Percentiles rank a stretch among this genome's conserved stretches.
Conservation (phyloP, 2,888 invertebrate species). For the Kuschelorhynchus macadamiae region DNA sequence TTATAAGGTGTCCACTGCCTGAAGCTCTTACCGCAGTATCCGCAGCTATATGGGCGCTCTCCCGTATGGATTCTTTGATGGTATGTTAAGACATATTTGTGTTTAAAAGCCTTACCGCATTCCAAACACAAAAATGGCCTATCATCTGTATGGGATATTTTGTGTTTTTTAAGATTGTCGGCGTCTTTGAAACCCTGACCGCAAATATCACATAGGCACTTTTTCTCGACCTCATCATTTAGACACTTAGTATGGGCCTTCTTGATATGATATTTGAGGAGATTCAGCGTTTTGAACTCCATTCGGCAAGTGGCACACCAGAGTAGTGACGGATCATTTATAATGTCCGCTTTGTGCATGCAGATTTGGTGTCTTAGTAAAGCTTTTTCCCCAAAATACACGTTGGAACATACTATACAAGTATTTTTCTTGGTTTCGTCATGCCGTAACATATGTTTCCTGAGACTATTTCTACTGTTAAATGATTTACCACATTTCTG, state of each 20-base stretch:
- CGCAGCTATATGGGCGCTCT: slow-evolving; percentile 71
- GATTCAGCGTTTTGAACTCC: slow-evolving; percentile 39
- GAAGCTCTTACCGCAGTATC: slow-evolving; percentile 68
- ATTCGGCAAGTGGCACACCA: slow-evolving; percentile 40
- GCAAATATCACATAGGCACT: slow-evolving; percentile 57
- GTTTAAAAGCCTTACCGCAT: slow-evolving; percentile 58
- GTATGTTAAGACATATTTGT: slow-evolving; percentile 53
- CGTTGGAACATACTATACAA: slow-evolving; percentile 42
- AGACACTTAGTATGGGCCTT: slow-evolving; percentile 37
- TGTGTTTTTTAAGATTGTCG: slow-evolving; percentile 54
- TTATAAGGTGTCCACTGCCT: slow-evolving; percentile 56
- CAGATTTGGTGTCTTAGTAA: slow-evolving; percentile 38
- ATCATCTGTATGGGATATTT: slow-evolving; percentile 64
- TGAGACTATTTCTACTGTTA: slow-evolving; percentile 68
- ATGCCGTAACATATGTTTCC: slow-evolving; percentile 40
- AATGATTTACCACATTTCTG: slow-evolving; percentile 72
- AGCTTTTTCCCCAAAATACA: slow-evolving; percentile 33
- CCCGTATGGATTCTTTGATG: slow-evolving; percentile 73
- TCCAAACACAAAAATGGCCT: slow-evolving; percentile 70
- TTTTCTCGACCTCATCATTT: slow-evolving; percentile 27
- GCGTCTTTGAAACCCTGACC: slow-evolving; percentile 51
- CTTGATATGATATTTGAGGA: slow-evolving; percentile 40
- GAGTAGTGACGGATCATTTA: slow-evolving; percentile 23
- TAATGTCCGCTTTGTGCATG: slow-evolving; percentile 42
- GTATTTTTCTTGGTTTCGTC: slow-evolving; percentile 34